Conservation (phyloP, 2,888 invertebrate genomes). For the Andrena bicolor region DNA sequence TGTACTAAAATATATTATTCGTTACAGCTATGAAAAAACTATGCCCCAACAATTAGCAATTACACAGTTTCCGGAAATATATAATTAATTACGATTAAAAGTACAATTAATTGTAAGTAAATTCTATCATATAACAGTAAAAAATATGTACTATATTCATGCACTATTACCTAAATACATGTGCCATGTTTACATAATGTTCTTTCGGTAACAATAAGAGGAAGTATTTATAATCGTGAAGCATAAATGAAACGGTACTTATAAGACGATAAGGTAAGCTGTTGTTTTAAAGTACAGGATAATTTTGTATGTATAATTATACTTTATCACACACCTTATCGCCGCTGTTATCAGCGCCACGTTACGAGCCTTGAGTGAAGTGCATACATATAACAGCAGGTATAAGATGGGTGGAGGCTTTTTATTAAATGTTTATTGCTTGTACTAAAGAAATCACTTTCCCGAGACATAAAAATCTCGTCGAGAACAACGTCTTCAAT, state of each 20-base stretch:
- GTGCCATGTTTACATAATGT: not conserved
- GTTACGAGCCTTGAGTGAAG: constrained; percentile 9
- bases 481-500: not conserved
- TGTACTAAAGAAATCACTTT: not conserved
- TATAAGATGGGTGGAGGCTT: constrained; percentile 1
- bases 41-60: too few species aligned
- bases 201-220: not conserved
- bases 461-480: not conserved
- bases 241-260: not conserved
- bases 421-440: not conserved
- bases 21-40: too few species aligned
- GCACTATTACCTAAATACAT: too few species aligned
- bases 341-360: constrained; percentile 4
- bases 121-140: not conserved
- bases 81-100: not conserved
- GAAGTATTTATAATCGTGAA: not conserved
- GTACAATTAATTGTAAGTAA: not conserved
- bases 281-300: not conserved
- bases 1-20: too few species aligned
- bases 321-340: not conserved
- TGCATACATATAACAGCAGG: not conserved
- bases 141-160: too few species aligned
- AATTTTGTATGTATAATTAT: constrained; percentile 4
- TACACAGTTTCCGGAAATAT: too few species aligned
- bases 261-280: not conserved